Evolutionary conservation across 2,113 vertebrate species (phyloP).

Genomic region (Picathartes gymnocephalus): DNA sequence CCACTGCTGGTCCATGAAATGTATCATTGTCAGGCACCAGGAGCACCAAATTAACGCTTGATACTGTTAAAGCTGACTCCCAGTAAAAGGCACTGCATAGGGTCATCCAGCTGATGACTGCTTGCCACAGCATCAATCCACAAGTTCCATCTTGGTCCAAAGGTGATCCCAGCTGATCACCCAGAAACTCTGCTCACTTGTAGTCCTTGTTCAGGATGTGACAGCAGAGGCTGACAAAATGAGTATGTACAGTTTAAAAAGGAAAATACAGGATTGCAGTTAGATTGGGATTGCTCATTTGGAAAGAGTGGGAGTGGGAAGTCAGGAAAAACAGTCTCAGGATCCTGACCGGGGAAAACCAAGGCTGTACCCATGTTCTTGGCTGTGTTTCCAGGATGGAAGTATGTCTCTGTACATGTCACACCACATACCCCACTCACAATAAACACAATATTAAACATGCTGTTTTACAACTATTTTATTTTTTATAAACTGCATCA

Average conservation of each 20-base stretch:
- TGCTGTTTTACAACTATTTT: neutral
- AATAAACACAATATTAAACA: neutral
- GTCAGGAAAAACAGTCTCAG: neutral
- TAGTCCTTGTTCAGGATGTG: neutral
- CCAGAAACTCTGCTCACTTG: rapidly evolving
- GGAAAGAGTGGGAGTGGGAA: neutral
- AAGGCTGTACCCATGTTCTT: neutral
- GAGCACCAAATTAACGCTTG: neutral
- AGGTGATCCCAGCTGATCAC: rapidly evolving
- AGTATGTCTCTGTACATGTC: neutral
- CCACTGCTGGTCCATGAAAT: neutral
- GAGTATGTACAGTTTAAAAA: neutral
- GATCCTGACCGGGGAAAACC: neutral
- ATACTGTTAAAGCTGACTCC: neutral
- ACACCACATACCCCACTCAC: neutral
- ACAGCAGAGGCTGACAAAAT: neutral
- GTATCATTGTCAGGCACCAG: neutral
- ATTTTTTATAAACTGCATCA: neutral
- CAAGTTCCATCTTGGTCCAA: neutral
- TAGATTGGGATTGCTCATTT: neutral
- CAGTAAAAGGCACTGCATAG: neutral
- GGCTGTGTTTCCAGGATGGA: neutral
- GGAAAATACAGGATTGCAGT: neutral
- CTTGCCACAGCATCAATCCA: neutral
- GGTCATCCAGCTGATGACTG: neutral